Conservation (phyloP, 1,140 invertebrate species). For the Drosophila nikananu region DNA sequence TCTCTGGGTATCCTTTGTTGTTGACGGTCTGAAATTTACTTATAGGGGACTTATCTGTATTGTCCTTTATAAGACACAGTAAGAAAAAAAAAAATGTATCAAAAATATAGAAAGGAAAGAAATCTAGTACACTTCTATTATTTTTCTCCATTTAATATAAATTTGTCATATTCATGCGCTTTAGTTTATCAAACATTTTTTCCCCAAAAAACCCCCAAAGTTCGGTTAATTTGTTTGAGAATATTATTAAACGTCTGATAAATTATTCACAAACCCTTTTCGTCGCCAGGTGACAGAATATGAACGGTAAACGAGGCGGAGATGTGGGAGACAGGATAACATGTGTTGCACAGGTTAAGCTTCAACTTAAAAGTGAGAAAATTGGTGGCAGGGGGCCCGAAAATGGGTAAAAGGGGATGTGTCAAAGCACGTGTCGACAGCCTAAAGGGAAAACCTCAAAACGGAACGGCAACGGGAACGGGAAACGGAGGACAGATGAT, state of each 20-base stretch:
- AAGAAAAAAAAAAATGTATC: not conserved
- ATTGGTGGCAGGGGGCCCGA: not conserved
- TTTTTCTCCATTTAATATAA: too few species aligned
- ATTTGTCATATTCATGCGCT: too few species aligned
- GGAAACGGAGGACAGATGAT: constrained; percentile 39
- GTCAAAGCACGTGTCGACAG: constrained; percentile 52
- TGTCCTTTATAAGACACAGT: constrained; percentile 2
- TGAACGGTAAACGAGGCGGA: constrained; percentile 9
- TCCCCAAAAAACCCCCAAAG: not conserved
- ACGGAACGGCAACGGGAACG: constrained; percentile 3
- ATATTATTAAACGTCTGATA: constrained; percentile 19
- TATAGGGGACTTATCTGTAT: constrained; percentile 1
- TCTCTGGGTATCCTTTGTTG: constrained; percentile 5
- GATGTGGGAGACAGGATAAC: constrained; percentile 18
- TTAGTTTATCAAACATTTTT: not conserved
- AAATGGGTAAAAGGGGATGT: constrained; percentile 13
- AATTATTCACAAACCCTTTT: constrained; percentile 25
- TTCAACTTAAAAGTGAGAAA: constrained; percentile 7
- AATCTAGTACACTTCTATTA: too few species aligned
- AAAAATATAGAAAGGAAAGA: not conserved
- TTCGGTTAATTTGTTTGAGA: constrained; percentile 7
- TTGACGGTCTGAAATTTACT: constrained; percentile 2
- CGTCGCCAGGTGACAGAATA: not conserved
- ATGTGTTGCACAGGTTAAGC: constrained; percentile 44
- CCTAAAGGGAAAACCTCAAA: constrained; percentile 42